Evolutionary conservation across 2,113 vertebrate species (phyloP).

Genomic region (Caretta caretta): DNA sequence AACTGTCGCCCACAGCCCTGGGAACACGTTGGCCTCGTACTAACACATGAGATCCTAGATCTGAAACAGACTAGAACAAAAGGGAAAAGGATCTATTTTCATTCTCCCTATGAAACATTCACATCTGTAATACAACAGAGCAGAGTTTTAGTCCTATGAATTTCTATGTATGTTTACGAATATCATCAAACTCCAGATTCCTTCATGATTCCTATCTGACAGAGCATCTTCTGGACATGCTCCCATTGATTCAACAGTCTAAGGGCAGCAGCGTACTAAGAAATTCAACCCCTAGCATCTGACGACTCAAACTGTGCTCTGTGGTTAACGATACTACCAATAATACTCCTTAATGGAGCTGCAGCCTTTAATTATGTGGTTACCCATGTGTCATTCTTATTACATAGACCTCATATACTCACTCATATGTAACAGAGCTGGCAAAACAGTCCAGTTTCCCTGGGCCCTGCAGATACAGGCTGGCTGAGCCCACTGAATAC

Average conservation of each 20-base stretch:
- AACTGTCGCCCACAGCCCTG: neutral
- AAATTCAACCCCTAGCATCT: constrained; percentile 32
- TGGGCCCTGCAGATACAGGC: neutral
- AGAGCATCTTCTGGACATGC: constrained; percentile 24
- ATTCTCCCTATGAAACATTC: neutral
- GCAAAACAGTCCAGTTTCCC: constrained; percentile 42
- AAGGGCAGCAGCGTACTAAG: constrained; percentile 15
- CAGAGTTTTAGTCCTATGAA: neutral
- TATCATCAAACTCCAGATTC: neutral
- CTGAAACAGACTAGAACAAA: neutral
- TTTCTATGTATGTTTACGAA: neutral
- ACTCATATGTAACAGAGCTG: constrained; percentile 58
- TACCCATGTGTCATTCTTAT: constrained; percentile 40
- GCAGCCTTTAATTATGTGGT: constrained; percentile 17
- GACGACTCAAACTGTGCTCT: constrained; percentile 38
- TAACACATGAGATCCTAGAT: neutral
- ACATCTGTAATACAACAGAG: neutral
- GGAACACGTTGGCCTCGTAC: neutral
- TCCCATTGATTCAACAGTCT: neutral
- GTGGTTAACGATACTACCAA: constrained; percentile 26
- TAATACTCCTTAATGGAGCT: neutral
- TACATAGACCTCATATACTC: constrained; percentile 25
- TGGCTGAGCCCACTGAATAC: neutral
- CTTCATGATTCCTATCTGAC: neutral
- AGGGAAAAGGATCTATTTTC: neutral